phyloP scores from a whole-genome alignment of 2,888 invertebrate species.

The Pediacus dermestoides region DNA sequence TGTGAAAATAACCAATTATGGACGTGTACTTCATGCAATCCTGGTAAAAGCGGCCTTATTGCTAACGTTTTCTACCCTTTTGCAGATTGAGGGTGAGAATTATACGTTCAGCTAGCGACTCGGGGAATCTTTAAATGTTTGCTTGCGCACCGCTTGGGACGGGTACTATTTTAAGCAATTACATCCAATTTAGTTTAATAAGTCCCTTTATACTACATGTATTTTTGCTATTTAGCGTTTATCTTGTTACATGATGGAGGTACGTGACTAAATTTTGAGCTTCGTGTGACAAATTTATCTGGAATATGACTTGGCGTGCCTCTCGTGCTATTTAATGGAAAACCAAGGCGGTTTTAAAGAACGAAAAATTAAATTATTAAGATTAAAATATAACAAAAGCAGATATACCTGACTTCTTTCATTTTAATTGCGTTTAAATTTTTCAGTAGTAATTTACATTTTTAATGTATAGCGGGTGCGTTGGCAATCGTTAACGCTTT shows the following conservation, averaged over 20 bases:
- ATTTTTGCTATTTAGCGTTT: conserved; percentile 18
- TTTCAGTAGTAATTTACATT: too few relatives aligned
- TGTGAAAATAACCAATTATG: conserved; percentile 10
- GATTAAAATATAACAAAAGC: too few relatives aligned
- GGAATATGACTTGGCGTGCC: conserved; percentile 7
- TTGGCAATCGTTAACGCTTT: too few relatives aligned
- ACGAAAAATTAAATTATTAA: too few relatives aligned
- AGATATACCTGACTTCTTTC: too few relatives aligned
- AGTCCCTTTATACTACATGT: conserved; percentile 15
- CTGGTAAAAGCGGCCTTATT: conserved; percentile 10
- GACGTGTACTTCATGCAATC: conserved; percentile 12
- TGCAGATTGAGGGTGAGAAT: conserved; percentile 12
- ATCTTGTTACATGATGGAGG: conserved; percentile 11
- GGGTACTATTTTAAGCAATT: conserved; percentile 17
- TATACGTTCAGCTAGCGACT: conserved; percentile 7
- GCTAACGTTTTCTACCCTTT: conserved; percentile 9
- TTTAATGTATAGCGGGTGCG: too few relatives aligned
- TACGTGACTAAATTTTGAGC: conserved; percentile 18
- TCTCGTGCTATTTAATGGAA: too few relatives aligned
- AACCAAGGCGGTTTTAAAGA: too few relatives aligned
- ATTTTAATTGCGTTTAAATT: too few relatives aligned
- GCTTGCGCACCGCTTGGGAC: conserved; percentile 8
- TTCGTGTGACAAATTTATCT: conserved; percentile 10
- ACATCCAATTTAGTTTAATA: conserved; percentile 21
- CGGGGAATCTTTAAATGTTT: conserved; percentile 7